Conservation (phyloP, 2,888 invertebrate species). For the Psococerastis gibbosa region DNA sequence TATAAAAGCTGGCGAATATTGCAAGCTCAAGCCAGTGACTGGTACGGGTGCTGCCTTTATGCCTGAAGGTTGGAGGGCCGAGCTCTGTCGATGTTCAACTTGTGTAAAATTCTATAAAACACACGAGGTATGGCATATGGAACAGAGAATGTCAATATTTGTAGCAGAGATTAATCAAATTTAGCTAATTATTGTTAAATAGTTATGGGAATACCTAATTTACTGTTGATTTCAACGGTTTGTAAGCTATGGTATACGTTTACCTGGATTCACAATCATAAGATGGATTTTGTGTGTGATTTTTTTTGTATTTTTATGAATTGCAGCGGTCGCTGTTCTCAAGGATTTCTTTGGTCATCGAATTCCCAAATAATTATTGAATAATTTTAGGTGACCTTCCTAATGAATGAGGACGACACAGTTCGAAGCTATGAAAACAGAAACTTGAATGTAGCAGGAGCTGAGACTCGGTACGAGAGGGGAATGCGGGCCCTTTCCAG, state of each 20-base stretch:
- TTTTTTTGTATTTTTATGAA: too few species aligned
- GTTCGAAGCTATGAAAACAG: slow-evolving; percentile 63
- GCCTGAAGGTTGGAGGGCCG: slow-evolving; percentile 54
- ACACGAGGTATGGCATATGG: slow-evolving; percentile 42
- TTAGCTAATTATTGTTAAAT: too few species aligned
- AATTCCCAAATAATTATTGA: too few species aligned
- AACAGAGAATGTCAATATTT: too few species aligned
- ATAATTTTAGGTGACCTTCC: slow-evolving; percentile 31
- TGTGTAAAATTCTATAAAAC: slow-evolving; percentile 41
- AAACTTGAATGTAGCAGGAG: slow-evolving; percentile 27
- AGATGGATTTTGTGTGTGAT: too few species aligned
- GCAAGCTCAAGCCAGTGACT: slow-evolving; percentile 25
- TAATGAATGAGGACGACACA: slow-evolving; percentile 66
- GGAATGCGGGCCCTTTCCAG: slow-evolving; percentile 58
- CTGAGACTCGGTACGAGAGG: slow-evolving; percentile 42
- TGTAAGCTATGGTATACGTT: too few species aligned
- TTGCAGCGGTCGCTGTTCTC: too few species aligned
- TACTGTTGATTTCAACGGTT: too few species aligned
- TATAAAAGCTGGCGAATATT: slow-evolving; percentile 14
- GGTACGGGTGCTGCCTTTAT: slow-evolving; percentile 51
- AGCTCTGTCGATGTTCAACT: slow-evolving; percentile 29
- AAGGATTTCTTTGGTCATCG: too few species aligned
- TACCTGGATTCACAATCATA: too few species aligned
- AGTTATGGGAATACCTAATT: too few species aligned
- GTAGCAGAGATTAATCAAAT: too few species aligned